Base-by-base conservation (phyloP, 1,140 invertebrate genomes). In the Melitaea cinxia region DNA sequence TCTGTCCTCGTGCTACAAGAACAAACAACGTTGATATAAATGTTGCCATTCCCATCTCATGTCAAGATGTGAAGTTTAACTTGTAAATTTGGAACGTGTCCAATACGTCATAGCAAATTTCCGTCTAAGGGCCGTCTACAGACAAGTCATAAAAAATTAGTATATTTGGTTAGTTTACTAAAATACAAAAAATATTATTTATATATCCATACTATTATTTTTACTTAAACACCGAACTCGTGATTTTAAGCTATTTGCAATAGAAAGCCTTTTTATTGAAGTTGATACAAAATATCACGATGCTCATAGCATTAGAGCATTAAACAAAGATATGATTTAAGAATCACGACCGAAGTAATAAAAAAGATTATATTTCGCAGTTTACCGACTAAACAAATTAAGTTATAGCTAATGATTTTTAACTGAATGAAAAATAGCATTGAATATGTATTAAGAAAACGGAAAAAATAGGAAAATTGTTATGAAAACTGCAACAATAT, bases 11-110 rank as follows among this genome's bases (percentile, higher is more conserved):
- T 65, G 52, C 23, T 52, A 57, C 45, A 50, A 12, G 54, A 50
- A 56, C 42, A 57, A 64, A 64, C 61, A 64, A 50, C 45, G 28
- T 26, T 63, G 39, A 55, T 56, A 63, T 63, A 56, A 64, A 64
- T 56, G 42, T 49, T 50, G 28, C 61, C 45, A 57, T 56, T 14
- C 45, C 45, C 54, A 26, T 50, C 53, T 47, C 23, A 37, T 50
- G 28, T 49, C 53, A 57, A 56, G 30, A 50, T 47, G 30, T 64
- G 53, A 64, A 57, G 61, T 64, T 47, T 30, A 63, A 63, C 61
- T 49, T 63, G 61, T 56, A 55, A 17, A 63, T 52, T 64, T 64
- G 61, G 61, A 64, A 17, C 12, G 4, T 15, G 57, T 64, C 61
- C 54, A 64, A 64, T 47, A 26, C 50, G 61, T 64, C 53, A 55